A percentile compares a stretch with the other conserved stretches of the same genome.
phyloP scores from a whole-genome alignment of 35 echinoderm and acorn worm genomes.

The Diadema setosum region DNA sequence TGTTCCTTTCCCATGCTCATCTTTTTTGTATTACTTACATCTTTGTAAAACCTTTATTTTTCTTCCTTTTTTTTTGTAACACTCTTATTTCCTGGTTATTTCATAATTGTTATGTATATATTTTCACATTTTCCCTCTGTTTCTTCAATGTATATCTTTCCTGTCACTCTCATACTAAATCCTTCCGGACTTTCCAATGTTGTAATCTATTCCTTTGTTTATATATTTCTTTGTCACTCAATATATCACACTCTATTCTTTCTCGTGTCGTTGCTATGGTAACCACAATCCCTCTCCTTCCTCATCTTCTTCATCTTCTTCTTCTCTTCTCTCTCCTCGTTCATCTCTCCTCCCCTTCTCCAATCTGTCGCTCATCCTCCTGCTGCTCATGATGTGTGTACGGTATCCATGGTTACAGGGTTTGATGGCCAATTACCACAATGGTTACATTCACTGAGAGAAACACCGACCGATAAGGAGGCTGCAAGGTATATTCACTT shows the following conservation, averaged over 20 bases:
- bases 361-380: neutral
- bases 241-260: neutral
- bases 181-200: neutral
- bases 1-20: neutral
- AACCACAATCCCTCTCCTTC: no score
- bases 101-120: no score
- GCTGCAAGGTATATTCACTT: conserved; percentile 1
- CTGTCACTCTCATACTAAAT: neutral
- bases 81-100: no score
- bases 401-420: neutral
- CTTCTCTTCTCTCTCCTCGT: neutral
- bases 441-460: conserved; percentile 14
- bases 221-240: neutral
- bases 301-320: neutral
- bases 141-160: no score
- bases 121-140: neutral
- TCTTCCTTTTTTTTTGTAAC: neutral
- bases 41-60: neutral
- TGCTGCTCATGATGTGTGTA: neutral
- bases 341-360: neutral
- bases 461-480: neutral
- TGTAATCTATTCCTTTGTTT: neutral
- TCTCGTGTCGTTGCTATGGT: no score
- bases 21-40: neutral
- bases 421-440: neutral